Percentiles rank a stretch among this genome's conserved stretches.
Evolutionary conservation across 2,113 vertebrate genomes (phyloP).

Genomic region (Misgurnus mizolepis): DNA sequence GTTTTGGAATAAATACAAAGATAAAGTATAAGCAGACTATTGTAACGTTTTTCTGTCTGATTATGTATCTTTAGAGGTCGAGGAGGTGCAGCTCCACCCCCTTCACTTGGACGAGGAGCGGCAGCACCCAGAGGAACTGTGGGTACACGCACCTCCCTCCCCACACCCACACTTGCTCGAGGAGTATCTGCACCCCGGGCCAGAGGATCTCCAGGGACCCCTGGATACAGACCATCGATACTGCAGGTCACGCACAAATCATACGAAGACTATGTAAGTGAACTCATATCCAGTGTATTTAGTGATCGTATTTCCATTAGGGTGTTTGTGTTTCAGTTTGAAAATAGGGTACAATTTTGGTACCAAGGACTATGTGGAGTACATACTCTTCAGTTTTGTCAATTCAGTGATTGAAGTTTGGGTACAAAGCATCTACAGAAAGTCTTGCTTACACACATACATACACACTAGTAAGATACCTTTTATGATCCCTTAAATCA

Average conservation of each 20-base stretch:
- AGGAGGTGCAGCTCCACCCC: constrained; percentile 77
- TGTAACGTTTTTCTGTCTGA: not conserved
- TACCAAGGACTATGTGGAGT: no score
- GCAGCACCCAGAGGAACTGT: constrained; percentile 82
- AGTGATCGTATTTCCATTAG: not conserved
- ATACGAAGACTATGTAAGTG: constrained; percentile 97
- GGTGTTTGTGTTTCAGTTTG: not conserved
- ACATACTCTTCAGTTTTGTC: no score
- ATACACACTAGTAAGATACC: constrained; percentile 10
- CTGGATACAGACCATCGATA: constrained; percentile 83
- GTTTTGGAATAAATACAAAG: not conserved
- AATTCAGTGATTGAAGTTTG: no score
- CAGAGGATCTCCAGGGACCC: constrained; percentile 74
- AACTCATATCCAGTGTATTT: not conserved
- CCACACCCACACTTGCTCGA: constrained; percentile 77
- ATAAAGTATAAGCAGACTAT: no score
- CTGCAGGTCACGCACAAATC: constrained; percentile 82
- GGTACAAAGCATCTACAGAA: not conserved
- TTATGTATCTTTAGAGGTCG: constrained; percentile 78
- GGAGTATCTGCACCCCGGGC: constrained; percentile 80
- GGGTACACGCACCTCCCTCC: constrained; percentile 79
- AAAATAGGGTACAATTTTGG: not conserved
- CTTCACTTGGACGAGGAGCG: constrained; percentile 82
- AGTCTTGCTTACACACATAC: constrained; percentile 21
- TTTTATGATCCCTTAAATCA: constrained; percentile 36